These are phyloP conservation scores for Lepas anatifera DNA, from an alignment of 2,888 invertebrate genomes.

Conservation along the genomic window DNA sequence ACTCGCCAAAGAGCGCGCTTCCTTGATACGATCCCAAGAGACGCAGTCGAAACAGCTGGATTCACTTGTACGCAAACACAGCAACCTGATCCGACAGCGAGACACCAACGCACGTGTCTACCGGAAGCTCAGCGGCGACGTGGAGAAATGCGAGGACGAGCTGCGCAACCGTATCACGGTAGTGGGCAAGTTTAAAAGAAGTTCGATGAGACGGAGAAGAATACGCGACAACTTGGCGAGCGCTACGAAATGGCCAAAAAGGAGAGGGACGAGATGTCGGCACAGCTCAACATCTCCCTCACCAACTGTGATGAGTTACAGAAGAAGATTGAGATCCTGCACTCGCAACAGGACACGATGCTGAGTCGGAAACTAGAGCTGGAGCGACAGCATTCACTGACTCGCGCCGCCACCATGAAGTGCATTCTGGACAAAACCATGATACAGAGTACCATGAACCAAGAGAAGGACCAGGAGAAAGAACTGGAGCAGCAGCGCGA, in stretches of 20 bases:
- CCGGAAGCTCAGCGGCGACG: not conserved
- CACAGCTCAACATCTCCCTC: not conserved
- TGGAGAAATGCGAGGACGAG: not conserved
- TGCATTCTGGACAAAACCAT: not conserved
- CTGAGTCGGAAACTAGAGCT: conserved; percentile 2
- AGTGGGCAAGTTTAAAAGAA: not conserved
- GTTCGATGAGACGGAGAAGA: not conserved
- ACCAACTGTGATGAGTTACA: not conserved
- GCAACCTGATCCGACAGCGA: not conserved
- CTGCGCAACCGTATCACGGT: not conserved
- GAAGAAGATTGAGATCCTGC: not conserved
- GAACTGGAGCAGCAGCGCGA: not conserved
- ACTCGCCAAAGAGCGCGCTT: not conserved
- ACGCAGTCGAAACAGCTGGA: not conserved
- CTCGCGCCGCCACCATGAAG: not conserved
- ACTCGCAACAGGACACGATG: not conserved
- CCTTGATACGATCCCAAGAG: not conserved
- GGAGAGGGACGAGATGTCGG: not conserved
- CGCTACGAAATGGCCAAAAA: not conserved
- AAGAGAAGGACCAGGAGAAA: not conserved
- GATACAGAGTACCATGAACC: not conserved
- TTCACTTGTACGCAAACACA: not conserved
- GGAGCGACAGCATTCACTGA: not conserved
- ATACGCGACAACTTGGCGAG: not conserved
- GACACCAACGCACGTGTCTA: not conserved